Percentiles rank a stretch among this genome's conserved stretches.
These are phyloP conservation scores for Azemiops feae DNA, from an alignment of 2,113 vertebrate species.

Conservation along the genomic window DNA sequence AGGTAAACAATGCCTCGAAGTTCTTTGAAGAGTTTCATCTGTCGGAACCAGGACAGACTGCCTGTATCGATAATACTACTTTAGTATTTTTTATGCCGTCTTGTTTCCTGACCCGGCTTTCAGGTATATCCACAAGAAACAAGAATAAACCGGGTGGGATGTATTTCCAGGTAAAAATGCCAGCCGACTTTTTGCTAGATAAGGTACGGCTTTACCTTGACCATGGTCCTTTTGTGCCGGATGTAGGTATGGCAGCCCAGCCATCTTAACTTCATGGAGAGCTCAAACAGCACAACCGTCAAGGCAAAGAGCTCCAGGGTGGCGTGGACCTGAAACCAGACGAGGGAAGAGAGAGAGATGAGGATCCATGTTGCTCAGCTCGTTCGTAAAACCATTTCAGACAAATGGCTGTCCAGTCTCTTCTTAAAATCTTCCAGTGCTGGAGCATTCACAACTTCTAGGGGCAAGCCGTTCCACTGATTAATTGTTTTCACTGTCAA, in stretches of 20 bases:
- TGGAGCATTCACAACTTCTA: no score
- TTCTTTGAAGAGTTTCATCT: no score
- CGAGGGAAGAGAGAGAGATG: not conserved
- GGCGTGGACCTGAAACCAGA: slow-evolving; percentile 83
- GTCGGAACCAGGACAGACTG: no score
- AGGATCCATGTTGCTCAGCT: not conserved
- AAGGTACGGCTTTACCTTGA: slow-evolving; percentile 80
- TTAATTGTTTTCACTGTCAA: no score
- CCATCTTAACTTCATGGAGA: slow-evolving; percentile 96
- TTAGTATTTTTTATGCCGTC: no score
- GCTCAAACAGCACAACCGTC: slow-evolving; percentile 91
- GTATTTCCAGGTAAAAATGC: not conserved
- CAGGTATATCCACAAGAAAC: no score
- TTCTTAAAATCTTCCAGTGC: no score
- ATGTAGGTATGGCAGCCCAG: slow-evolving; percentile 92
- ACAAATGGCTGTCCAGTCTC: no score
- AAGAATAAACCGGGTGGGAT: not conserved
- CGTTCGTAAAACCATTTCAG: not conserved
- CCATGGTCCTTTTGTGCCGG: slow-evolving; percentile 95
- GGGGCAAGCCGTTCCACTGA: no score
- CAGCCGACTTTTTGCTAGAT: not conserved
- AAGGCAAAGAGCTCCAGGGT: slow-evolving; percentile 92
- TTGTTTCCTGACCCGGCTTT: no score
- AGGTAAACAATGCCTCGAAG: no score
- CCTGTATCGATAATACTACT: no score